Evolutionary conservation across 2,113 vertebrate genomes (phyloP).

Genomic region (Sminthopsis crassicaudata): DNA sequence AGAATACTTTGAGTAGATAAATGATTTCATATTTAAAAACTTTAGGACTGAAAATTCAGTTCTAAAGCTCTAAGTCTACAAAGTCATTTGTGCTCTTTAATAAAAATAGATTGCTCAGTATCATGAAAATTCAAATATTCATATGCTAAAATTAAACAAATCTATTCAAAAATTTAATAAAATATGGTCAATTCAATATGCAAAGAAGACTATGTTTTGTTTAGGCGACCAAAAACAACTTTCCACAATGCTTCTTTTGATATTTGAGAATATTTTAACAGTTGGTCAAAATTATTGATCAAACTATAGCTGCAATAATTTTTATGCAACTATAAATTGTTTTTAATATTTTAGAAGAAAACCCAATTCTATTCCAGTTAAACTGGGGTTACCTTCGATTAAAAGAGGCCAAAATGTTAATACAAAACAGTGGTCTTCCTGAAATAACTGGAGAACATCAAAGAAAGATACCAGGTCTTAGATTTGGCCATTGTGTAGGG

Average conservation of each 20-base stretch:
- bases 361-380: neutral
- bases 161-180: slow-evolving; percentile 29
- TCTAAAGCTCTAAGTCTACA: slow-evolving; percentile 44
- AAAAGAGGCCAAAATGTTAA: neutral
- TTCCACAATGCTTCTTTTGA: neutral
- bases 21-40: slow-evolving; percentile 23
- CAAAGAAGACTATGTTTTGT: neutral
- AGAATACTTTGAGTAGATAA: slow-evolving; percentile 3
- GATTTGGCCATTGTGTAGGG: too few species aligned
- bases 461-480: too few species aligned
- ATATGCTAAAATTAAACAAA: slow-evolving; percentile 29
- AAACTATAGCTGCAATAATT: neutral
- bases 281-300: neutral
- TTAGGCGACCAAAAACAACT: neutral
- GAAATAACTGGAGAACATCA: too few species aligned
- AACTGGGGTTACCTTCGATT: slow-evolving; percentile 30
- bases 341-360: neutral
- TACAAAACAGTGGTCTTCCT: too few species aligned
- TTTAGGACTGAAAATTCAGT: slow-evolving; percentile 34
- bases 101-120: slow-evolving; percentile 55
- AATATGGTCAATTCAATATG: neutral
- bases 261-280: neutral
- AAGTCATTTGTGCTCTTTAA: slow-evolving; percentile 35
- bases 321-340: neutral
- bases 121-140: slow-evolving; percentile 24